Evolutionary conservation across 1,140 invertebrate species (phyloP).

Genomic region (Venustaconcha ellipsiformis): DNA sequence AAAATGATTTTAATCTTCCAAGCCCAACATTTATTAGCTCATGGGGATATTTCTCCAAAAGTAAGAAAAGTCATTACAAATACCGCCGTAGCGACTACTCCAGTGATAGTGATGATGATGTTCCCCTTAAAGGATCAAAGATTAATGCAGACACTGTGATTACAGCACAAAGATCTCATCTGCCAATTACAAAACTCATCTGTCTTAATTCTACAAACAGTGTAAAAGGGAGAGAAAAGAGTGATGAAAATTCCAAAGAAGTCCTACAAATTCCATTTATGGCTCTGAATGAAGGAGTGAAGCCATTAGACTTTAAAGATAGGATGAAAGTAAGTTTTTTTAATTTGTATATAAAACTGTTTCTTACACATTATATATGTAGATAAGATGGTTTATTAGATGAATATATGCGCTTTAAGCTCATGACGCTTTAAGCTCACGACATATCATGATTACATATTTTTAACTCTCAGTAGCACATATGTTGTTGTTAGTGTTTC

Average conservation of each 20-base stretch:
- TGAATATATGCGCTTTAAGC: too few relatives aligned
- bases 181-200: constrained; percentile 31
- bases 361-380: too few relatives aligned
- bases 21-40: constrained; percentile 45
- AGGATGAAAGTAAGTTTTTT: constrained; percentile 52
- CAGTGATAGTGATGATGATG: constrained; percentile 61
- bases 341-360: background rate
- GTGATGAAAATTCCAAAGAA: constrained; percentile 4
- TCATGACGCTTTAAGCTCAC: too few relatives aligned
- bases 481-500: too few relatives aligned
- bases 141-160: constrained; percentile 10
- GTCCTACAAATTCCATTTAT: background rate
- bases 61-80: constrained; percentile 53
- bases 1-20: constrained; percentile 12
- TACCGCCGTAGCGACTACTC: constrained; percentile 60
- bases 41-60: constrained; percentile 60
- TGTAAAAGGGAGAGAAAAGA: background rate
- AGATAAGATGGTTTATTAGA: too few relatives aligned
- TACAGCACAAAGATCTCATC: constrained; percentile 45
- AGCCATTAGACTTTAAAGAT: constrained; percentile 56
- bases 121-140: background rate
- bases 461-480: too few relatives aligned
- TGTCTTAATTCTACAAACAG: constrained; percentile 15
- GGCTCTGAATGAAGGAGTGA: constrained; percentile 48
- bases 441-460: too few relatives aligned